These are phyloP conservation scores for Nesospiza acunhae DNA, from an alignment of 2,113 vertebrate genomes.

Conservation along the genomic window DNA sequence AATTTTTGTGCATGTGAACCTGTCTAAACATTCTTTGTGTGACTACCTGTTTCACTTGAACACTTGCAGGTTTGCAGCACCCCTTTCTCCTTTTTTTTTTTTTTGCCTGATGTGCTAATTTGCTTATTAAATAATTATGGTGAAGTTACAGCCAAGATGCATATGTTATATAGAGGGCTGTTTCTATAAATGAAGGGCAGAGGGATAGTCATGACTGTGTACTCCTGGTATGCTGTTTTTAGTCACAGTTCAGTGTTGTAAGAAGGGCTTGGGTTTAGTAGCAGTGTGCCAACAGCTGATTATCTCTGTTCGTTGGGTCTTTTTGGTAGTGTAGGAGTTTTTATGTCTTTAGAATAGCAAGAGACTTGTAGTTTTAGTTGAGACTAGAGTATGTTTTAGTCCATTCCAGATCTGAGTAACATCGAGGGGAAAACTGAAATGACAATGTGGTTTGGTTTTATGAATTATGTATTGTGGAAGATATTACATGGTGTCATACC, in stretches of 20 bases:
- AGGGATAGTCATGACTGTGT: not conserved
- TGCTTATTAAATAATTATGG: not conserved
- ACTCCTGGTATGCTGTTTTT: not conserved
- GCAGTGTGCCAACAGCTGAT: not conserved
- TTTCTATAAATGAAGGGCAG: not conserved
- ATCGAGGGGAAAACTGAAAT: not conserved
- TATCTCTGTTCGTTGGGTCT: not conserved
- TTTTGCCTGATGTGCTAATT: not conserved
- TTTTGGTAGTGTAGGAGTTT: not conserved
- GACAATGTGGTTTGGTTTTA: not conserved
- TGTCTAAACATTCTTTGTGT: not conserved
- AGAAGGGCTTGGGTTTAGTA: not conserved
- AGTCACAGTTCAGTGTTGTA: constrained; percentile 4
- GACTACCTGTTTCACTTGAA: not conserved
- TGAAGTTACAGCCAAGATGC: not conserved
- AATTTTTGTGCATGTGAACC: not conserved
- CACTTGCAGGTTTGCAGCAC: not conserved
- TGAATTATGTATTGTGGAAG: not conserved
- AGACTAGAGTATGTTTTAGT: not conserved
- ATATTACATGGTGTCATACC: not conserved
- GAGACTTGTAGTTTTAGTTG: not conserved
- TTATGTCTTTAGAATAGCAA: not conserved
- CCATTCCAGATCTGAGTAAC: not conserved
- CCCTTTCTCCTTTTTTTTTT: too few relatives aligned
- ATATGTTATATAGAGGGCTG: not conserved